These are phyloP conservation scores for Pseudomyrmex gracilis DNA, from an alignment of 1,140 invertebrate species.

Conservation along the genomic window DNA sequence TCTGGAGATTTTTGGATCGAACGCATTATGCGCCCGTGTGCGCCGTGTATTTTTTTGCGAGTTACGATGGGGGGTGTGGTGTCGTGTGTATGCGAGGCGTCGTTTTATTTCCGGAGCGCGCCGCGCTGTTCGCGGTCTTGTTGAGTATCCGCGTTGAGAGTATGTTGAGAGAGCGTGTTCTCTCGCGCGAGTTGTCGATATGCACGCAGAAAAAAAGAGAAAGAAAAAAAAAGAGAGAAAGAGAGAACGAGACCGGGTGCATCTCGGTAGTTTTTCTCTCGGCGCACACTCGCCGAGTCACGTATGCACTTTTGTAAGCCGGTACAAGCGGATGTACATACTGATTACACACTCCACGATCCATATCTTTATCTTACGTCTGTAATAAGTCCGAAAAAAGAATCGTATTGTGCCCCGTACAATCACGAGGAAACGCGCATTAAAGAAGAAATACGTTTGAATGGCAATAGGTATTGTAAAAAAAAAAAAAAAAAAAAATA, in stretches of 20 bases:
- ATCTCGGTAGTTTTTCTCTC: conserved; percentile 42
- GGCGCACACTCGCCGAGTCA: conserved; percentile 34
- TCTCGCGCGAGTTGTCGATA: conserved; percentile 51
- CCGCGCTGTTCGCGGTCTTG: conserved; percentile 43
- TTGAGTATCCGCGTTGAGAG: conserved; percentile 32
- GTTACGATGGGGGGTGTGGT: conserved; percentile 14
- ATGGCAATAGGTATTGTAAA: too few relatives aligned
- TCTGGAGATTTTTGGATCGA: conserved; percentile 49
- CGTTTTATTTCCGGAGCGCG: conserved; percentile 46
- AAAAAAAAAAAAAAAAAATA: too few relatives aligned
- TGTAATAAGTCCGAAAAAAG: not conserved
- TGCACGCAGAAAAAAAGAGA: not conserved
- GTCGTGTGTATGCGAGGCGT: not conserved
- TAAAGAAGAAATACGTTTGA: too few relatives aligned
- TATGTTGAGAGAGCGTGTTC: conserved; percentile 31
- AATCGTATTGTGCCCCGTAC: not conserved
- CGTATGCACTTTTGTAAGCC: conserved; percentile 51
- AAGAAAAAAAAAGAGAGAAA: too few relatives aligned
- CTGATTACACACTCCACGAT: conserved; percentile 41
- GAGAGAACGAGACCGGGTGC: not conserved
- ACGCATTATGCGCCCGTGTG: conserved; percentile 33
- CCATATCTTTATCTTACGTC: conserved; percentile 20
- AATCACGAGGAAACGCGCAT: too few relatives aligned
- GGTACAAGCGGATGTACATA: conserved; percentile 41
- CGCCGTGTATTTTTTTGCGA: conserved; percentile 39